Conservation (phyloP, 2,113 vertebrate species). For the Peromyscus maniculatus region DNA sequence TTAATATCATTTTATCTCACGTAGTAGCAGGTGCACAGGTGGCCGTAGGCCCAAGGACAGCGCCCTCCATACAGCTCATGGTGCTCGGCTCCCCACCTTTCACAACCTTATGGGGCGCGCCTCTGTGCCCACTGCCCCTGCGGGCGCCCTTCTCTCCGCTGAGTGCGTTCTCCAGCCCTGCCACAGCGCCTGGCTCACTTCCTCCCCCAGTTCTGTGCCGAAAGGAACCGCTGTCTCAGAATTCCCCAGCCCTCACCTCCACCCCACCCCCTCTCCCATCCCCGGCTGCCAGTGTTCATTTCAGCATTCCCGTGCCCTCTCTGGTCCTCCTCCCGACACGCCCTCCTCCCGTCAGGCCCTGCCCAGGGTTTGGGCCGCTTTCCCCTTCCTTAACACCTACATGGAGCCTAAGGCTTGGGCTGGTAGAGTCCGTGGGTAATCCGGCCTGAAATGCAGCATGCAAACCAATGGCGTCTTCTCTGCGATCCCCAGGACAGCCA, state of each 20-base stretch:
- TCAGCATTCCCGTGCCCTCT: not conserved
- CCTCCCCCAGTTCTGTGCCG: not conserved
- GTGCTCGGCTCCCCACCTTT: not conserved
- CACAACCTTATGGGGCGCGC: too few relatives aligned
- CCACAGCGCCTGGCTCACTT: not conserved
- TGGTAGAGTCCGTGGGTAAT: not conserved
- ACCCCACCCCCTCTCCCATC: not conserved
- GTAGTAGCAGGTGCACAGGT: fast-evolving
- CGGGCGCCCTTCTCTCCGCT: not conserved
- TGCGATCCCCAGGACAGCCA: conserved; percentile 84
- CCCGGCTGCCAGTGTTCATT: not conserved
- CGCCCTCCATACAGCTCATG: fast-evolving
- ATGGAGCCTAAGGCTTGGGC: not conserved
- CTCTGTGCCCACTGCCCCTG: not conserved
- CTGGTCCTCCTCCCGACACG: not conserved
- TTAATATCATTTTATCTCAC: not conserved
- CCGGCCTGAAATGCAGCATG: not conserved
- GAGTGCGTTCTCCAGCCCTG: not conserved
- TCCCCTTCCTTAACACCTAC: not conserved
- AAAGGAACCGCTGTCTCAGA: not conserved
- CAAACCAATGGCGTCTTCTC: not conserved
- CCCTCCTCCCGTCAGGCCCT: not conserved
- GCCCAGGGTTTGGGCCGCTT: not conserved
- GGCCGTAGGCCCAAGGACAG: not conserved
- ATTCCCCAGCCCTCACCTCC: not conserved